phyloP scores from a whole-genome alignment of 2,113 vertebrate species.

The Chamaetylas fuelleborni region DNA sequence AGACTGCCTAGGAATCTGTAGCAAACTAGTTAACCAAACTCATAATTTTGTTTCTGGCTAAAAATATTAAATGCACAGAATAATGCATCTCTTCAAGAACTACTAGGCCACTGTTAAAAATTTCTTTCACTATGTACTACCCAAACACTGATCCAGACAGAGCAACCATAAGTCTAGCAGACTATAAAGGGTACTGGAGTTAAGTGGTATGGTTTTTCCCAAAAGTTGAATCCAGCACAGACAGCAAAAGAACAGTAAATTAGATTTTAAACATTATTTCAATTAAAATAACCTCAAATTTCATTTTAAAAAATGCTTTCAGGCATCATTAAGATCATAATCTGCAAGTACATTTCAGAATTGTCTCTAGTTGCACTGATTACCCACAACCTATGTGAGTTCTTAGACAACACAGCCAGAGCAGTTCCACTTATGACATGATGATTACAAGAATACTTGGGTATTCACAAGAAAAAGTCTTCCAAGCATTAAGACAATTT shows the following conservation, averaged over 20 bases:
- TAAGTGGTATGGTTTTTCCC: background rate
- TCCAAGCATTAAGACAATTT: background rate
- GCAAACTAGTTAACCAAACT: background rate
- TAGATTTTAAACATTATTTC: background rate
- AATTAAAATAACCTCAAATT: slow-evolving; percentile 31
- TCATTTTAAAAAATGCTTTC: slow-evolving; percentile 13
- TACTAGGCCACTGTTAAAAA: background rate
- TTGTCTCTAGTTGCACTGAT: slow-evolving; percentile 2
- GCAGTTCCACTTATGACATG: background rate
- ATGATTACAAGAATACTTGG: background rate
- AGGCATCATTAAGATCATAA: background rate
- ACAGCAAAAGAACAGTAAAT: slow-evolving; percentile 2
- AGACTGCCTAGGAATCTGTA: background rate
- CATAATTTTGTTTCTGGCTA: background rate
- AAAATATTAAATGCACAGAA: background rate
- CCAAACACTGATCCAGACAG: background rate
- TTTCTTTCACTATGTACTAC: background rate
- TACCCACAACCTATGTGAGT: background rate
- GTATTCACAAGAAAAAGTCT: background rate
- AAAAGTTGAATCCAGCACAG: background rate
- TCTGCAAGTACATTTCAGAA: background rate
- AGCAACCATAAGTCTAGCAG: background rate
- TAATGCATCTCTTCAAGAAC: background rate
- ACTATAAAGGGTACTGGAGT: background rate
- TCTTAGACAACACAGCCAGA: background rate